Percentiles rank a stretch among this genome's conserved stretches.
phyloP scores from a whole-genome alignment of 35 echinoderm and acorn worm species.

The Apostichopus parvimensis region DNA sequence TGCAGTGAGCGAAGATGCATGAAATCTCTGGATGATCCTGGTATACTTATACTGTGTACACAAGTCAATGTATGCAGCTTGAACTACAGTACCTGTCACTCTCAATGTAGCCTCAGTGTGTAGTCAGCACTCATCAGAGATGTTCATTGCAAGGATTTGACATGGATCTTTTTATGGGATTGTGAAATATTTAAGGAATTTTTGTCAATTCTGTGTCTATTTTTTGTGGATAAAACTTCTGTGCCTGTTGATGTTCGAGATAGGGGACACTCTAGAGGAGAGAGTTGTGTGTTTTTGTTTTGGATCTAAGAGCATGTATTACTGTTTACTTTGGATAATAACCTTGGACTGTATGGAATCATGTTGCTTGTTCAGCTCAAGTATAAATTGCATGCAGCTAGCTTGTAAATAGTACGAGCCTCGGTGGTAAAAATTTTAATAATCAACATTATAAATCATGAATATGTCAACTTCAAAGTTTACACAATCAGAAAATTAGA shows the following conservation, averaged over 20 bases:
- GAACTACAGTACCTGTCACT: too few species aligned
- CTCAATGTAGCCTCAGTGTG: too few species aligned
- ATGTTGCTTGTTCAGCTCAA: too few species aligned
- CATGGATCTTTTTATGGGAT: not conserved
- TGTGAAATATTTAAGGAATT: conserved; percentile 1
- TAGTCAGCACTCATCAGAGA: too few species aligned
- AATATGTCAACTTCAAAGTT: too few species aligned
- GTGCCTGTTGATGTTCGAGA: not conserved
- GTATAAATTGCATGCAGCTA: too few species aligned
- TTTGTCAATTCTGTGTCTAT: not conserved
- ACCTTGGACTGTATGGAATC: not conserved
- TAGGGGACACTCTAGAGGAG: not conserved
- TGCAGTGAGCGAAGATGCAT: not conserved
- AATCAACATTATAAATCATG: too few species aligned
- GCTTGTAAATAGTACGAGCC: too few species aligned
- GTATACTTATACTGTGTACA: too few species aligned
- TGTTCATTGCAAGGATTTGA: not conserved
- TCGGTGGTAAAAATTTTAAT: too few species aligned
- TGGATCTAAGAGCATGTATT: not conserved
- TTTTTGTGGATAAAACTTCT: not conserved
- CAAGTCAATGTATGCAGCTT: too few species aligned
- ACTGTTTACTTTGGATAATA: not conserved
- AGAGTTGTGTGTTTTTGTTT: not conserved
- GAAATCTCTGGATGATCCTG: not conserved
- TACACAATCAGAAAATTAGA: too few species aligned